Evolutionary conservation across 2,113 vertebrate species (phyloP), one percentile per base, ranked within the genome.

Genomic region (Phalacrocorax aristotelis): DNA sequence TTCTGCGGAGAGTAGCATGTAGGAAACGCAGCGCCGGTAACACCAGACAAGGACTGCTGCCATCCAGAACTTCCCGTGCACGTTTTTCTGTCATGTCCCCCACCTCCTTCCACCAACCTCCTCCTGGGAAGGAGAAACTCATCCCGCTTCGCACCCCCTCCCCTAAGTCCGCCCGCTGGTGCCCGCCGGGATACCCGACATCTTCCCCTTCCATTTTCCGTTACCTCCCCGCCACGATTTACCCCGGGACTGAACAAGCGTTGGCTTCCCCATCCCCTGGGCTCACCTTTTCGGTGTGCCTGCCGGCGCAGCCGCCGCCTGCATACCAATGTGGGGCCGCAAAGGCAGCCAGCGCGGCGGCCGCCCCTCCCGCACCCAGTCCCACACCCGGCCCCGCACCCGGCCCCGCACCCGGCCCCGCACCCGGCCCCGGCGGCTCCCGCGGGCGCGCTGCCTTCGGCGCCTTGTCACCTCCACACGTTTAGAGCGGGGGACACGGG

Each of bases 271-370:
- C 69, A 26, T 36, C 46, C 83, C 80, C 69, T 4, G 90, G 91
- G 97, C 94, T 97, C 94, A 77, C 93, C 97, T 96, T 94, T 95
- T 68, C 92, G 93, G 38, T 95, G 65, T 89, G 92, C 94, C 96
- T 74, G 95, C 91, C 95, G 83, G 85, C 77, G 93, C 93, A 88
- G 97, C 70, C 94, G 94, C 94, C 89, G 85, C 89, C 95, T 95
- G 96, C 89, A 94, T 97, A 93, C 94, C 95, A 96, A 93, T 95
- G 84, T 62, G 89, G 64, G 91, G 91, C 95, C 87, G 92, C 95
- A 94, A 71, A 64, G 87, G 68, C 94, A 79, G 44, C 44, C 44
- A 44, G 83, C 65, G 69, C 85, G 58, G 68, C 60, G 65, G 65
- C 87, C 27, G 55, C 78, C 83, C 62, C 42, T 38, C 77, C 65